Percentiles rank a stretch among this genome's conserved stretches.
Evolutionary conservation across 2,888 invertebrate species (phyloP).

Genomic region (Heliconius hortense): DNA sequence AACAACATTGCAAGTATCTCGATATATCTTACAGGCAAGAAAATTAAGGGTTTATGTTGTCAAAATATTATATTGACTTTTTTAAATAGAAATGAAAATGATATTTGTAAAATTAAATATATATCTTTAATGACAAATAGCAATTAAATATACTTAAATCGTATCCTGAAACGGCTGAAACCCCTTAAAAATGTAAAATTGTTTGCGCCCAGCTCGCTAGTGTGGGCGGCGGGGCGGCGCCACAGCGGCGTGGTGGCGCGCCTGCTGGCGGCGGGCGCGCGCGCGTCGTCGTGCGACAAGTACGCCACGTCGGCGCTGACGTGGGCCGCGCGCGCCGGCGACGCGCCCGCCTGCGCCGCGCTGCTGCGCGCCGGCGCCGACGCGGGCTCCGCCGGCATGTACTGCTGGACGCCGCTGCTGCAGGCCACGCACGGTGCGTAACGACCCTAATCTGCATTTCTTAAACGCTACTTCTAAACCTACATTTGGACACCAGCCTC

Average conservation of each 20-base stretch:
- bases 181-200: no score
- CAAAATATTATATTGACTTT: no score
- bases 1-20: neutral
- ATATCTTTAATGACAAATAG: no score
- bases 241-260: constrained; percentile 92
- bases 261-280: constrained; percentile 92
- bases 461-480: no score
- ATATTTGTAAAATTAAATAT: no score
- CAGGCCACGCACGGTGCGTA: constrained; percentile 86
- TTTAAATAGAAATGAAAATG: neutral
- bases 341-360: constrained; percentile 90
- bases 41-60: no score
- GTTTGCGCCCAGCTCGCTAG: constrained; percentile 84
- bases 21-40: no score
- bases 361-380: constrained; percentile 93
- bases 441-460: neutral
- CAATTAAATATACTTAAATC: no score
- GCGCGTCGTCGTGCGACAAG: constrained; percentile 97
- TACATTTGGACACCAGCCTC: no score
- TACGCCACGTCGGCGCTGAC: constrained; percentile 98
- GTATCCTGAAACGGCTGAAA: no score
- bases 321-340: constrained; percentile 97
- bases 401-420: constrained; percentile 96
- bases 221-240: constrained; percentile 98
- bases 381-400: constrained; percentile 97